Evolutionary conservation across 2,113 vertebrate species (phyloP), one percentile per base, ranked within the genome.

Genomic region (Lycaon pictus): DNA sequence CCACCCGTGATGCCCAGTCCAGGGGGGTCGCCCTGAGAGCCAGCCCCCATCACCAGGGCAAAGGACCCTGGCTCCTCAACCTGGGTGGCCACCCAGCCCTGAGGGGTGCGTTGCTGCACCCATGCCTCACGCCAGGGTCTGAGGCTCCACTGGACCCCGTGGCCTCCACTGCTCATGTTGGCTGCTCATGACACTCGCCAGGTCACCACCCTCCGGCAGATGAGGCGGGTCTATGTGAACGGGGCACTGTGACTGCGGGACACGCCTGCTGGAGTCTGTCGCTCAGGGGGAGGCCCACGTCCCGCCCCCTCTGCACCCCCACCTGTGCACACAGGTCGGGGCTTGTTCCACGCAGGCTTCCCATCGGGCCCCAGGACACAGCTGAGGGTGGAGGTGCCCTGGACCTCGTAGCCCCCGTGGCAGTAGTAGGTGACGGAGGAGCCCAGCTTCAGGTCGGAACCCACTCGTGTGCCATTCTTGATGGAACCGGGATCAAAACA

Each of bases 401-500:
- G 98, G 4, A 99, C 99, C 7, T 99, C 99, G 37, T 99, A 99
- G 92, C 99, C 99, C 0, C 99, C 99, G 0, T 99, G 99, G 5
- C 99, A 99, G 99, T 99, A 99, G 98, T 99, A 99, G 97, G 99
- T 99, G 94, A 99, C 96, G 0, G 99, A 99, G 37, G 99, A 99
- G 23, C 99, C 99, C 98, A 99, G 98, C 98, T 99, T 99, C 96
- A 99, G 98, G 58, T 99, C 99, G 0, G 99, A 98, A 0, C 99
- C 99, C 96, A 99, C 99, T 15, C 99, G 98, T 0, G 99, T 99
- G 85, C 99, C 99, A 0, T 99, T 99, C 98, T 99, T 99, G 93
- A 99, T 98, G 2, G 99, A 96, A 0, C 99, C 99, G 0, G 99
- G 99, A 96, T 99, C 99, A 3, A 99, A 99, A 98, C 99, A 99